Evolutionary conservation across 2,888 invertebrate genomes (phyloP), one percentile per base, ranked within the genome.

Genomic region (Hanleya hanleyi): DNA sequence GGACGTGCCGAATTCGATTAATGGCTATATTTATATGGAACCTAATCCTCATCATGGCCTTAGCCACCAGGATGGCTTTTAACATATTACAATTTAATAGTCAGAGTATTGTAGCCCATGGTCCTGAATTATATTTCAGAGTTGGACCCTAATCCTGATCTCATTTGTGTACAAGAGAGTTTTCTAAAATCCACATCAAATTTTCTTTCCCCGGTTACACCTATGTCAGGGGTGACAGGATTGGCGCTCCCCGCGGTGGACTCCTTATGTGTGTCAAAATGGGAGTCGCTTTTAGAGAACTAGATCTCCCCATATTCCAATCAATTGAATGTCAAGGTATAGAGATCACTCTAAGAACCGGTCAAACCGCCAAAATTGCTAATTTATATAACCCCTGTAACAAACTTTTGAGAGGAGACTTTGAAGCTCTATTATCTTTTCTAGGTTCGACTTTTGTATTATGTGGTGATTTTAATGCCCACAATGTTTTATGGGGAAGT

Each of bases 101-200:
- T n/a, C n/a, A n/a, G n/a, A n/a, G n/a, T n/a, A n/a, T n/a, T n/a
- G n/a, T n/a, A n/a, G n/a, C n/a, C n/a, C n/a, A n/a, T n/a, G n/a
- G n/a, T n/a, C n/a, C n/a, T n/a, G n/a, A n/a, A n/a, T 47, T 47
- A 47, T 47, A 2, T 47, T 2, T 1, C 18, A 2, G 22, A 47
- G 18, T 22, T 47, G 18, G 22, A 47, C n/a, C n/a, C n/a, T n/a
- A n/a, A n/a, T n/a, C 57, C 57, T 29, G 22, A 26, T 32, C 26
- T 57, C 4, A 29, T 57, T 15, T 57, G 57, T 29, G 12, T 57
- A 4, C 57, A 57, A 26, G 57, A 57, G 9, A 57, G 26, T 7
- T 57, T 57, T 57, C 29, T 57, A 57, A 57, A 57, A 26, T 32
- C 57, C 57, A 57, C 29, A 22, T 57, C n/a, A n/a, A n/a, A 29